A percentile compares a stretch with the other conserved stretches of the same genome.
These are phyloP conservation scores for Mastigias papua DNA, from an alignment of 30 jellyfish, hydroid and myxozoan species.

Conservation along the genomic window DNA sequence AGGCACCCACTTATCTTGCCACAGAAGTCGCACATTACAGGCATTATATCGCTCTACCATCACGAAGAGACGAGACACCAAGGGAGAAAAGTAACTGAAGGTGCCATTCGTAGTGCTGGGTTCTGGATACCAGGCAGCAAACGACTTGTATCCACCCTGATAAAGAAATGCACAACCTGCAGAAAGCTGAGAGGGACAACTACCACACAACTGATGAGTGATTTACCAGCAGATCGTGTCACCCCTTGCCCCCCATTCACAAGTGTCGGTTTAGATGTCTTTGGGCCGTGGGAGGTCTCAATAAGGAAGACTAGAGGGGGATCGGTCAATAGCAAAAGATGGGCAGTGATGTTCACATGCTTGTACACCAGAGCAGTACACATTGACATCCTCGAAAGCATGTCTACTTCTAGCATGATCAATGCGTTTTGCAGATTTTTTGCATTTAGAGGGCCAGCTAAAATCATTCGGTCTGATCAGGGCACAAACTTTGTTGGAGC, in stretches of 20 bases:
- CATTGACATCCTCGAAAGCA: conserved; percentile 43
- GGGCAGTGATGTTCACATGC: conserved; percentile 23
- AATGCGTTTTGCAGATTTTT: conserved; percentile 52
- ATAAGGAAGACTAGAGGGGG: conserved; percentile 24
- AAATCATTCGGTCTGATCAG: conserved; percentile 39
- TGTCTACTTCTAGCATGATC: conserved; percentile 37
- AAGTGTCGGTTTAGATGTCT: conserved; percentile 43
- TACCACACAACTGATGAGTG: conserved; percentile 64
- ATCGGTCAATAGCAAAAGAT: conserved; percentile 20
- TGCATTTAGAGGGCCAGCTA: conserved; percentile 58
- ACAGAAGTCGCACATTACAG: conserved; percentile 43
- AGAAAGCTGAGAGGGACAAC: conserved; percentile 33
- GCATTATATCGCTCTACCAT: too few species aligned
- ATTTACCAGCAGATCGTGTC: conserved; percentile 67
- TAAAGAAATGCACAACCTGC: conserved; percentile 64
- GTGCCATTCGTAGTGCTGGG: too few species aligned
- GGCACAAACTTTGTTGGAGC: conserved; percentile 66
- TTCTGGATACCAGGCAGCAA: too few species aligned
- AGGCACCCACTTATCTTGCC: conserved; percentile 54
- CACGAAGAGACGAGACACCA: too few species aligned
- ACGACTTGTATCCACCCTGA: conserved; percentile 18
- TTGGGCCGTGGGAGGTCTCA: conserved; percentile 49
- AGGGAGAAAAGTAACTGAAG: too few species aligned
- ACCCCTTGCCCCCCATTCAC: conserved; percentile 62
- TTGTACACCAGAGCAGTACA: conserved; percentile 53